Base-by-base conservation (phyloP, 2,113 vertebrate species). In the Camelus dromedarius region DNA sequence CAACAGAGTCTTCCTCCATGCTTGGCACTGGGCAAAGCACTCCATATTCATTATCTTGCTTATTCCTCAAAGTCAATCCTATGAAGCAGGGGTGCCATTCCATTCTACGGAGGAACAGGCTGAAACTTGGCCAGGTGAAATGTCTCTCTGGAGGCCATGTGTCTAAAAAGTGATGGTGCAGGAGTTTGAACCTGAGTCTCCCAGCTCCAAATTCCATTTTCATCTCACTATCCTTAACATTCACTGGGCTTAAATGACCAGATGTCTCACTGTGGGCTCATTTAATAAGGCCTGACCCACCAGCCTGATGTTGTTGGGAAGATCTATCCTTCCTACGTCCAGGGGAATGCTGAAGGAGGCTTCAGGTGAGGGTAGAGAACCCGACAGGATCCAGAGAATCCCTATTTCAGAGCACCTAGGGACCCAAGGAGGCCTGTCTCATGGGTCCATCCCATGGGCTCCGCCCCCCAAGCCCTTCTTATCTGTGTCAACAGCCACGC, bases 401-500 rank as follows among this genome's bases (percentile, higher is more conserved):
- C 76, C 32, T 13, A 38, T 1, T 24, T 11, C 58, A 50, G 54
- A 64, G 38, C 26, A 75, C 13, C 62, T 16, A 26, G 64, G 70
- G 60, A 13, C 35, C 22, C 54, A 24, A 15, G 28, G n/a, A 62
- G 50, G 67, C 10, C 30, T 32, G 46, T 32, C 50, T 67, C 58
- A 22, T 4, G 16, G 77, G 0, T 35, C 70, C 62, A 3, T 35
- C 58, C 79, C 62, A 18, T 69, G 19, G 72, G 13, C 20, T 60
- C 30, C 1, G 2, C 22, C 12, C n/a, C 58, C 42, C 48, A 85
- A 67, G 2, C 15, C 32, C 28, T 76, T 91, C 50, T n/a, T 42
- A 15, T 86, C 56, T 96, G 26, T 79, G 56, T 76, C 94, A 12
- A 38, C 94, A 98, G 97, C 67, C 87, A 8, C 7, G 3, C 80